phyloP scores from a whole-genome alignment of 2,888 invertebrate genomes.

The Euzetes globulus region DNA sequence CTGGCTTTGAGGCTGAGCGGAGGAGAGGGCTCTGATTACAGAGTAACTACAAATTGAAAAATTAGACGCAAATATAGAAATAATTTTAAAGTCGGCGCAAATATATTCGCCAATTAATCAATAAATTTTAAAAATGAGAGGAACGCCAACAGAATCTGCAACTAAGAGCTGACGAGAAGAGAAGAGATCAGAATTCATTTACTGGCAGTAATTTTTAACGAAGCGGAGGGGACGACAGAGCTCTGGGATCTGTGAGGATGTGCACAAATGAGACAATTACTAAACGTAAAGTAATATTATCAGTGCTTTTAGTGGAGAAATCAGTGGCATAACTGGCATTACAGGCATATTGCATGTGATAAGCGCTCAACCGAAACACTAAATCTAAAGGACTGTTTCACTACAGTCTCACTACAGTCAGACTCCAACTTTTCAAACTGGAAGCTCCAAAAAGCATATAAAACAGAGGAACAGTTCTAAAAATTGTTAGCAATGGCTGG shows the following conservation, averaged over 20 bases:
- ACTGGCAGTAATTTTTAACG: slow-evolving; percentile 3
- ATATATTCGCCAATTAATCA: slow-evolving; percentile 2
- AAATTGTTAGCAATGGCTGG: slow-evolving; percentile 12
- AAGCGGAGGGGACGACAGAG: not conserved
- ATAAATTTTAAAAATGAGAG: not conserved
- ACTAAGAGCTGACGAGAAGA: not conserved
- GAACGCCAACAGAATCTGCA: not conserved
- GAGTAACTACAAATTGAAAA: slow-evolving; percentile 2
- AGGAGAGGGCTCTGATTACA: not conserved
- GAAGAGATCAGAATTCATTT: slow-evolving; percentile 20
- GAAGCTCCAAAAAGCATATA: not conserved
- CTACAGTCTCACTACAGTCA: not conserved
- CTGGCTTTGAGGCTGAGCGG: not conserved
- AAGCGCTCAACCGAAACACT: slow-evolving; percentile 22
- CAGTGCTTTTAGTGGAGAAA: slow-evolving; percentile 20
- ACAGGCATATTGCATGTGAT: slow-evolving; percentile 27
- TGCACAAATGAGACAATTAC: slow-evolving; percentile 10
- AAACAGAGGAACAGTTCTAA: not conserved
- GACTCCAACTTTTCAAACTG: not conserved
- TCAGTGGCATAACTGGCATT: slow-evolving; percentile 10
- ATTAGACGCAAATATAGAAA: not conserved
- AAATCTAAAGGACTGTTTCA: slow-evolving; percentile 20
- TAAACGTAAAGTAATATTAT: slow-evolving; percentile 2
- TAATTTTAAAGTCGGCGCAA: not conserved
- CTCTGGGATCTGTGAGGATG: not conserved